Evolutionary conservation across 2,888 invertebrate species (phyloP).

Genomic region (Craniophora ligustri): DNA sequence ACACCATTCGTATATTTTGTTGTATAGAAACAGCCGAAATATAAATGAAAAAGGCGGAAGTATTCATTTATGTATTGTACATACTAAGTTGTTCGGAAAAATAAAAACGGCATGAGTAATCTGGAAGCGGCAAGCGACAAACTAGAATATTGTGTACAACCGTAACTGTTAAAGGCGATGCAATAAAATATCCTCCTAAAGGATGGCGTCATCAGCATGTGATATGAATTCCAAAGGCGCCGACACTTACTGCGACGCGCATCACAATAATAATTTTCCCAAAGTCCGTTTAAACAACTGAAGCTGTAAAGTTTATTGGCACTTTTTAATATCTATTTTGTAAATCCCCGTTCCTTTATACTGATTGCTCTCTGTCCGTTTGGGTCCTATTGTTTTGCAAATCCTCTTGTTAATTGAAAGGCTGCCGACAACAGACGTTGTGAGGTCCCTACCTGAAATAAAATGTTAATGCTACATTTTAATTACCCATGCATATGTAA

Average conservation of each 20-base stretch:
- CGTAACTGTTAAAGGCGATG: conserved; percentile 57
- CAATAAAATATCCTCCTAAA: conserved; percentile 44
- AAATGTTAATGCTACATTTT: conserved; percentile 24
- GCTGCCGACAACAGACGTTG: conserved; percentile 65
- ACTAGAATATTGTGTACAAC: conserved; percentile 41
- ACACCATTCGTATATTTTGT: conserved; percentile 32
- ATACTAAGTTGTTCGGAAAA: conserved; percentile 34
- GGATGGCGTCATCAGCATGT: conserved; percentile 58
- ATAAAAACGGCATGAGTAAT: conserved; percentile 37
- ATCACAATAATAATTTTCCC: conserved; percentile 69
- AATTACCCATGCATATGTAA: conserved; percentile 66
- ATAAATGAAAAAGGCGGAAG: conserved; percentile 46
- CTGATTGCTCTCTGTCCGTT: conserved; percentile 64
- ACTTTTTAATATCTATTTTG: conserved; percentile 67
- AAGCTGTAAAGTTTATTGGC: conserved; percentile 75
- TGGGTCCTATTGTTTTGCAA: conserved; percentile 65
- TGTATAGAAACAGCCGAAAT: conserved; percentile 31
- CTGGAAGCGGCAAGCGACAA: conserved; percentile 42
- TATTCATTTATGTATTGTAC: conserved; percentile 13
- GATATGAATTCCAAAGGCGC: conserved; percentile 62
- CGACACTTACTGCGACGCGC: conserved; percentile 59
- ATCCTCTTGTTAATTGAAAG: conserved; percentile 66
- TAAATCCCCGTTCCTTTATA: conserved; percentile 60
- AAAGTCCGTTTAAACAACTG: conserved; percentile 67
- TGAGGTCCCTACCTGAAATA: conserved; percentile 68